Percentiles rank a stretch among this genome's conserved stretches.
phyloP scores from a whole-genome alignment of 2,888 invertebrate genomes.

The Hipparchia semele region DNA sequence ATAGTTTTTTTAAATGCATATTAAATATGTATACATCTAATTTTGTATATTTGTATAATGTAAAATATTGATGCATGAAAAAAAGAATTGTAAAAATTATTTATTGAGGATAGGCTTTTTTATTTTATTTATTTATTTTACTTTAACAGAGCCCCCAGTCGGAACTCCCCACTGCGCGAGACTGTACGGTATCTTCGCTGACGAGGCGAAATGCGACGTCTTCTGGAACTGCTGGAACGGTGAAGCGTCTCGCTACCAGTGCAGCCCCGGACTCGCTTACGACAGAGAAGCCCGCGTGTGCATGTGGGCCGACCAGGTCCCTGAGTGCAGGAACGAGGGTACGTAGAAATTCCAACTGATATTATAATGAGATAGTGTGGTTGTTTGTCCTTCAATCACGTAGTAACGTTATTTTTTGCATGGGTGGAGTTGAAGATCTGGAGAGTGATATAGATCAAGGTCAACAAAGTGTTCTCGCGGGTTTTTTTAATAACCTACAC shows the following conservation, averaged over 20 bases:
- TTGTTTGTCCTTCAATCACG: too few relatives aligned
- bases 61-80: too few relatives aligned
- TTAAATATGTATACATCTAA: too few relatives aligned
- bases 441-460: too few relatives aligned
- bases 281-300: constrained; percentile 96
- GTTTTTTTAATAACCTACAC: too few relatives aligned
- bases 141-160: constrained; percentile 89
- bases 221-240: constrained; percentile 99
- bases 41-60: too few relatives aligned
- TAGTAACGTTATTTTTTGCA: too few relatives aligned
- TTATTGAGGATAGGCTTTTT: background rate
- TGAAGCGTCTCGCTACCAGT: constrained; percentile 96
- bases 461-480: too few relatives aligned
- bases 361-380: too few relatives aligned
- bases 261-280: constrained; percentile 97
- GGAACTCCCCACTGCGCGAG: constrained; percentile 92
- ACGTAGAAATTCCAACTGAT: constrained; percentile 46
- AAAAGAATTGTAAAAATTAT: too few relatives aligned
- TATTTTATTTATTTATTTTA: constrained; percentile 3
- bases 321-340: constrained; percentile 96
- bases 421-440: too few relatives aligned
- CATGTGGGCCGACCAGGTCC: constrained; percentile 98
- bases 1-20: too few relatives aligned
- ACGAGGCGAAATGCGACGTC: constrained; percentile 93
- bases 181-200: constrained; percentile 96